These are phyloP conservation scores for Epinephelus fuscoguttatus DNA, from an alignment of 2,113 vertebrate genomes.

Conservation along the genomic window DNA sequence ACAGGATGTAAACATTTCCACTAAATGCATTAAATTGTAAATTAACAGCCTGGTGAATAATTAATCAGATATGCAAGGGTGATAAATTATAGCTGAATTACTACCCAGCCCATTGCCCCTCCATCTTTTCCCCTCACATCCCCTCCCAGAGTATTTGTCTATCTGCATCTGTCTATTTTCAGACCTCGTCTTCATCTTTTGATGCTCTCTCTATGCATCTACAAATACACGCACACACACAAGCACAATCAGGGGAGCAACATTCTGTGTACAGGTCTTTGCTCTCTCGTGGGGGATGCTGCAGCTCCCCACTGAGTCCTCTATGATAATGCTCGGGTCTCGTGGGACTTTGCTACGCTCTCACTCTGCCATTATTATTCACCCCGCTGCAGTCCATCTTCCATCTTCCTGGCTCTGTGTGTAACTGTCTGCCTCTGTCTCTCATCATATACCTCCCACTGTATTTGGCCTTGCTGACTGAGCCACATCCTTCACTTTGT, in stretches of 20 bases:
- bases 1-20: conserved; percentile 43
- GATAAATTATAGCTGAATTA: conserved; percentile 63
- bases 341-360: conserved; percentile 44
- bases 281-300: conserved; percentile 40
- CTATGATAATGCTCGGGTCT: conserved; percentile 40
- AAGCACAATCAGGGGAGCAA: neutral
- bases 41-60: conserved; percentile 74
- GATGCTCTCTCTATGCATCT: neutral
- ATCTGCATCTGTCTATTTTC: conserved; percentile 25
- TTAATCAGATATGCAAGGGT: conserved; percentile 65
- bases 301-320: conserved; percentile 45
- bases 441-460: conserved; percentile 63
- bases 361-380: conserved; percentile 56
- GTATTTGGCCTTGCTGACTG: conserved; percentile 56
- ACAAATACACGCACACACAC: neutral
- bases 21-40: conserved; percentile 58
- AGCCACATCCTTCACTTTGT: conserved; percentile 55
- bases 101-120: conserved; percentile 19
- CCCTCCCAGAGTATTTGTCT: conserved; percentile 14
- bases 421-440: conserved; percentile 41
- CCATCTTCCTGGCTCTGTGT: conserved; percentile 37
- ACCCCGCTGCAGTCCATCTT: conserved; percentile 43
- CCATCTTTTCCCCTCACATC: conserved; percentile 19
- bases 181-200: neutral
- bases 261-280: conserved; percentile 23